These are phyloP conservation scores for Calameuta filiformis DNA, from an alignment of 2,888 invertebrate genomes.

Conservation along the genomic window DNA sequence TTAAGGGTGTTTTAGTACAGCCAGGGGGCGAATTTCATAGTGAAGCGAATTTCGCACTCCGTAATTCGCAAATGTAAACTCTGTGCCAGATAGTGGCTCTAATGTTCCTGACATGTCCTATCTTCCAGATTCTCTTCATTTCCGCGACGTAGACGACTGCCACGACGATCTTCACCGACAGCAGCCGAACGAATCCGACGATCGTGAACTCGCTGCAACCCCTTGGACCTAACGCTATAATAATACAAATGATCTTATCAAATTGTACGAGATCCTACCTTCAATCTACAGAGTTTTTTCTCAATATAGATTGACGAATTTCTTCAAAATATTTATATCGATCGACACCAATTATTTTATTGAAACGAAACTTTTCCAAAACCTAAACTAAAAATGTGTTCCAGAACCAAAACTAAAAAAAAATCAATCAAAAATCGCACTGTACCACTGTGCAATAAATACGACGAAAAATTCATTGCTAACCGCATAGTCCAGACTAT, in stretches of 20 bases:
- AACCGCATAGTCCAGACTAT: too few species aligned
- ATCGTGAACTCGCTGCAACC: neutral
- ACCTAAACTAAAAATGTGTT: too few species aligned
- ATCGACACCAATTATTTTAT: too few species aligned
- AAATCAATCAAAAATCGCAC: too few species aligned
- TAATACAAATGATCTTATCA: neutral
- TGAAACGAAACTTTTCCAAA: too few species aligned
- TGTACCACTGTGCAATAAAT: too few species aligned
- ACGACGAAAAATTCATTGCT: too few species aligned
- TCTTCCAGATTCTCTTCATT: constrained; percentile 54
- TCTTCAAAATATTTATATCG: too few species aligned
- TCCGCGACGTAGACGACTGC: constrained; percentile 30
- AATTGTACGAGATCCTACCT: too few species aligned
- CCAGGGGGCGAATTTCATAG: neutral
- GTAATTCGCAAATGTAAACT: constrained; percentile 42
- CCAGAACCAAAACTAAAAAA: too few species aligned
- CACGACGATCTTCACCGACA: neutral
- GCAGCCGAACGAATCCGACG: neutral
- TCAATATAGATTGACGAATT: too few species aligned
- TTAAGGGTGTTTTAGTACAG: neutral
- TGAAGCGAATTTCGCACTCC: constrained; percentile 6
- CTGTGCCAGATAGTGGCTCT: constrained; percentile 41
- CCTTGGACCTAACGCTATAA: neutral
- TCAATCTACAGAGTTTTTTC: too few species aligned
- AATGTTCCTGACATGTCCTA: constrained; percentile 47